These are phyloP conservation scores for Leucophenga varia DNA, from an alignment of 1,140 invertebrate genomes.

Conservation along the genomic window DNA sequence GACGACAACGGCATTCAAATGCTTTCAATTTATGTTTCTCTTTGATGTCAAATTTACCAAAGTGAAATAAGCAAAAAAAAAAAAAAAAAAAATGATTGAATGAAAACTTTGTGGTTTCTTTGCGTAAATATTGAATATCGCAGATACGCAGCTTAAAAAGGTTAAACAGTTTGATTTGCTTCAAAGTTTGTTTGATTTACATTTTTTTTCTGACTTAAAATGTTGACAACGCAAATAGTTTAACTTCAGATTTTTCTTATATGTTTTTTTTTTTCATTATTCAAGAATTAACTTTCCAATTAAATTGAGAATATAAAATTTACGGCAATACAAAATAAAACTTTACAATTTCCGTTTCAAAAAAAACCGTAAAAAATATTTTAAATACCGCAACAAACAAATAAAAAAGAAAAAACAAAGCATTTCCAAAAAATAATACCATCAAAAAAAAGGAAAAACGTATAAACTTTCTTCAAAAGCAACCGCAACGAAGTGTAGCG, in stretches of 20 bases:
- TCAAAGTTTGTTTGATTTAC: neutral
- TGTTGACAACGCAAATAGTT: too few relatives aligned
- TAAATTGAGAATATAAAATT: too few relatives aligned
- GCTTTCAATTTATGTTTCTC: conserved; percentile 26
- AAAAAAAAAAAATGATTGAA: too few relatives aligned
- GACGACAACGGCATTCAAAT: too few relatives aligned
- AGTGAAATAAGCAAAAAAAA: too few relatives aligned
- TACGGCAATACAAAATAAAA: too few relatives aligned
- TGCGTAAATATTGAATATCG: neutral
- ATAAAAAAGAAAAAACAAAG: too few relatives aligned
- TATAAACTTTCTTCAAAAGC: conserved; percentile 5
- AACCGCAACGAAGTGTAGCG: conserved; percentile 4
- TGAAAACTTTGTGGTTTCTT: neutral
- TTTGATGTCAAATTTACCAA: conserved; percentile 40
- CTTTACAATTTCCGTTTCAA: too few relatives aligned
- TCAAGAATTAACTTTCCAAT: too few relatives aligned
- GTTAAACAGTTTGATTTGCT: neutral
- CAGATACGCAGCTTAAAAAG: neutral
- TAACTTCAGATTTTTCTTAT: too few relatives aligned
- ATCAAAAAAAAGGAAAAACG: conserved; percentile 12
- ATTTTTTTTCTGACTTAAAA: neutral
- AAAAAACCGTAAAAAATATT: too few relatives aligned
- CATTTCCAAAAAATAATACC: conserved; percentile 5
- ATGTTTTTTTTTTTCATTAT: too few relatives aligned
- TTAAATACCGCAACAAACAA: neutral